Evolutionary conservation across 2,888 invertebrate genomes (phyloP).

Genomic region (Argyresthia goedartella): DNA sequence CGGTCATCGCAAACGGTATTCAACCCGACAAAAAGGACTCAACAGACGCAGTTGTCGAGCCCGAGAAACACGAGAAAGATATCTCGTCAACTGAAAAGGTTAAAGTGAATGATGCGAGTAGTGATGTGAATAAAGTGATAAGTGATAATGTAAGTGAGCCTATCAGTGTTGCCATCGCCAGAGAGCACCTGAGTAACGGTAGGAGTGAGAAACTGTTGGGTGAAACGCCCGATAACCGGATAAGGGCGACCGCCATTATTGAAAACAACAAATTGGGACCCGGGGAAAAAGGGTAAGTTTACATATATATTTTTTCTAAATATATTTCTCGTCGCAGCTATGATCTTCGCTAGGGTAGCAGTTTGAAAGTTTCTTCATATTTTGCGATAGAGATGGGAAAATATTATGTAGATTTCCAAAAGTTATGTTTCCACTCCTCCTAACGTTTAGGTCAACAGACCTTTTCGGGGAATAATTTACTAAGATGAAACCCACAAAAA

Average conservation of each 20-base stretch:
- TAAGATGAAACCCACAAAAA: too few relatives aligned
- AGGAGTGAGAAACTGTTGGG: slow-evolving; percentile 81
- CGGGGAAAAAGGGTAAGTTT: slow-evolving; percentile 70
- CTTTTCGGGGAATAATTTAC: too few relatives aligned
- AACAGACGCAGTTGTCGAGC: slow-evolving; percentile 31
- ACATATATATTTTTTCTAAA: not conserved
- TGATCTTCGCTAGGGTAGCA: too few relatives aligned
- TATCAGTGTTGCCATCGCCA: slow-evolving; percentile 49
- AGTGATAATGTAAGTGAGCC: slow-evolving; percentile 44
- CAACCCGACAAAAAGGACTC: slow-evolving; percentile 34
- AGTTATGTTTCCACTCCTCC: too few relatives aligned
- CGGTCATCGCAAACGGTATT: slow-evolving; percentile 56
- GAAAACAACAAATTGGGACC: slow-evolving; percentile 72
- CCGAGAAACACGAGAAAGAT: slow-evolving; percentile 44
- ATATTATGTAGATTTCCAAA: too few relatives aligned
- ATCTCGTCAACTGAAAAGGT: slow-evolving; percentile 11
- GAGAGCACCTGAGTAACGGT: slow-evolving; percentile 73
- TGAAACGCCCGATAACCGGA: slow-evolving; percentile 71
- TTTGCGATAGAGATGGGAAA: too few relatives aligned
- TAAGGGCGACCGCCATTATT: slow-evolving; percentile 72
- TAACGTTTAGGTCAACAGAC: too few relatives aligned
- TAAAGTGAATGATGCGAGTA: slow-evolving; percentile 43
- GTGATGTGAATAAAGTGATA: slow-evolving; percentile 51
- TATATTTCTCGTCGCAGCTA: too few relatives aligned
- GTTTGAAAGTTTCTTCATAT: too few relatives aligned